Evolutionary conservation across 2,888 invertebrate species (phyloP), one percentile per base, ranked within the genome.

Genomic region (Oxyteleia sp.): DNA sequence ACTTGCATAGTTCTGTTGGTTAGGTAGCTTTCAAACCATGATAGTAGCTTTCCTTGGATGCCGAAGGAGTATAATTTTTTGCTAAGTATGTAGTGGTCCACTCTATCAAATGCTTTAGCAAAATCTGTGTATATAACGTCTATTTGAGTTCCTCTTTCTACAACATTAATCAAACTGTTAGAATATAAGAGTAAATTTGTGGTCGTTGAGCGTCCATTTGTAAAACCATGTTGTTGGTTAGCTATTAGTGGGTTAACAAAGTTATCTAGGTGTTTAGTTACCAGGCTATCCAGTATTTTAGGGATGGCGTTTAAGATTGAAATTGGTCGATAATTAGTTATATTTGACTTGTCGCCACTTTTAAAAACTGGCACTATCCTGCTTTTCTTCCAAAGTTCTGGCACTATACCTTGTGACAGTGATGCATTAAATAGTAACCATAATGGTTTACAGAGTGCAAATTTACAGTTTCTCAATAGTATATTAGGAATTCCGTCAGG

Each of bases 101-200:
- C 41, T 13, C 59, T 38, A n/a, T 59, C 59, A 59, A 59, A 59
- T 7, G 41, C 38, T 23, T 59, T 59, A 5, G 41, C 11, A 23
- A 59, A 59, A 41, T 59, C 41, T 3, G 59, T 59, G 13, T 41
- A 59, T 1, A 59, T 41, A 1, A 23, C 59, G 23, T 41, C n/a
- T n/a, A n/a, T n/a, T n/a, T n/a, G n/a, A n/a, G n/a, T n/a, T n/a
- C n/a, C n/a, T n/a, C n/a, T n/a, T n/a, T n/a, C n/a, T n/a, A n/a
- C n/a, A n/a, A n/a, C n/a, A n/a, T n/a, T n/a, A n/a, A n/a, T n/a
- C n/a, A n/a, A n/a, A n/a, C n/a, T n/a, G n/a, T n/a, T n/a, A n/a
- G n/a, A n/a, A n/a, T n/a, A n/a, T n/a, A n/a, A n/a, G n/a, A n/a
- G n/a, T n/a, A n/a, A n/a, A n/a, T n/a, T n/a, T n/a, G n/a, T n/a